Base-by-base conservation (phyloP, 2,888 invertebrate species). In the Tromatobia lineatoria region DNA sequence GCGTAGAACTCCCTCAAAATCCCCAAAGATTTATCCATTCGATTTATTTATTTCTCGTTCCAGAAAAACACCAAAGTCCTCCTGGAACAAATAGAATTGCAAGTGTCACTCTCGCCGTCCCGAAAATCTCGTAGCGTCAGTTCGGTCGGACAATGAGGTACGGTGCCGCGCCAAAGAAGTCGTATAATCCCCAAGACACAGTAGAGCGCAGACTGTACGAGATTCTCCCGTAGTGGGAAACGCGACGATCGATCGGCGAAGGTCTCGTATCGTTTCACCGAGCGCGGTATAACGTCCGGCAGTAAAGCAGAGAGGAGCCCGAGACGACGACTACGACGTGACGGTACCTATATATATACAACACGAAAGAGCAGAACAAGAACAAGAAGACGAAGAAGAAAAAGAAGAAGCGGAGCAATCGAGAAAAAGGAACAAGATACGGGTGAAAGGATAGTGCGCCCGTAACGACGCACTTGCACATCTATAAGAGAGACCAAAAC, bases 211-310 rank as follows among this genome's bases (percentile, higher is more conserved):
- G 8, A 61, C 3, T 34, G 38, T 13, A 57, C 11, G 34, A 78
- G 59, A 59, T 54, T 59, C 45, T 45, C 69, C 50, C 18, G 38
- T 15, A 67, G 59, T 34, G 25, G 47, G 57, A 70, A 78, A 78
- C 59, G 69, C 69, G 38, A 47, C 69, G 77, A 78, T 78, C 77
- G 77, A 78, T 78, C 77, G 77, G 18, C 67, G 69, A 78, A 70
- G 77, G 69, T 78, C 77, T 78, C 77, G 69, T 78, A 78, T 78
- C 77, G 77, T 78, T 78, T 78, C 77, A 42, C 42, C 67, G 69
- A 57, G 77, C 34, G 34, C 8, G 59, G 61, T 64, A 74, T 74
- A 74, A 74, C 74, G 74, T 74, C 50, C 61, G 74, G 74, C 74
- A 74, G 74, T 74, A 74, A 74, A 74, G 61, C 73, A 61, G 73